These are phyloP conservation scores for Cylindroiulus punctatus DNA, from an alignment of 2,888 invertebrate species.

Conservation along the genomic window DNA sequence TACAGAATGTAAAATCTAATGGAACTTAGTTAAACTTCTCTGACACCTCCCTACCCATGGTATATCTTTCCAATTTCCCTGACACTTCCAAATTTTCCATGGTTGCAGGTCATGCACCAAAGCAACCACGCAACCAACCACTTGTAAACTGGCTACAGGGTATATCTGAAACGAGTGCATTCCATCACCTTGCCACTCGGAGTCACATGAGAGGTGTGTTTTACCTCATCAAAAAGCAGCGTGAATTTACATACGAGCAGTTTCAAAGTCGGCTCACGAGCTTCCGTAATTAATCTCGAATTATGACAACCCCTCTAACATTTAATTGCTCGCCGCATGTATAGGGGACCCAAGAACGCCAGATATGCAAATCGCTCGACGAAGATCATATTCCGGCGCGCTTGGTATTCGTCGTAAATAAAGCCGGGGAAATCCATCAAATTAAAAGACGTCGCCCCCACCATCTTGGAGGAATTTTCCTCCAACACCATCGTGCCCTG, in stretches of 20 bases:
- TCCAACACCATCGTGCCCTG: neutral
- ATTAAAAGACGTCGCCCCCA: conserved; percentile 21
- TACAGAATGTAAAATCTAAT: too few species aligned
- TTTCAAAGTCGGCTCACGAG: neutral
- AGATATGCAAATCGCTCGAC: neutral
- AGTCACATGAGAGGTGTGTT: too few species aligned
- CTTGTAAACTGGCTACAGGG: too few species aligned
- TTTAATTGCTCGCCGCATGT: conserved; percentile 30
- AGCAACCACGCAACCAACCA: too few species aligned
- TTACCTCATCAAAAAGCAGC: too few species aligned
- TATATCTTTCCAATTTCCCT: too few species aligned
- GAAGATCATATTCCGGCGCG: neutral
- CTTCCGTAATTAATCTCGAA: neutral
- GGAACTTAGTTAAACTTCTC: too few species aligned
- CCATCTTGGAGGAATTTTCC: neutral
- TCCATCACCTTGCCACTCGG: too few species aligned
- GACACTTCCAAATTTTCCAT: too few species aligned
- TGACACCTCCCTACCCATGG: too few species aligned
- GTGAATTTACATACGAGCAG: neutral
- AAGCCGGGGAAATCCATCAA: conserved; percentile 40
- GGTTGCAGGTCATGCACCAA: too few species aligned
- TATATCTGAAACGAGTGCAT: too few species aligned
- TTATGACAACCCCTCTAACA: neutral
- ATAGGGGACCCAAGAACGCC: neutral
- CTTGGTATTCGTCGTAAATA: conserved; percentile 37